A percentile compares a stretch with the other conserved stretches of the same genome.
Conservation (phyloP, 2,113 vertebrate species). For the Telmatochromis bifrenatus region DNA sequence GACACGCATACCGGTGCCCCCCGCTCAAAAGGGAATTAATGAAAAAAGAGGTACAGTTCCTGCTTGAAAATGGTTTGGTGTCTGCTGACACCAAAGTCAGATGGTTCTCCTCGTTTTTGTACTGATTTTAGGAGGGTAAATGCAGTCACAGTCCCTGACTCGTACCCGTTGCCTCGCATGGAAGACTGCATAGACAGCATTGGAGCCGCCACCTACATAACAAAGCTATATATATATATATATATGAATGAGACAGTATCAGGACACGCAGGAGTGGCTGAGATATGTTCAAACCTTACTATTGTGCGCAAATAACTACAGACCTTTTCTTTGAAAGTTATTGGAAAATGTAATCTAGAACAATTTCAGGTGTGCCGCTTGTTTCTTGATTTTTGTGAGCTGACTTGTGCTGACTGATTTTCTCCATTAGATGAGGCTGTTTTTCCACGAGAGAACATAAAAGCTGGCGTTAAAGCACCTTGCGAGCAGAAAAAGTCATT, state of each 20-base stretch:
- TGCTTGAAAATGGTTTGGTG: neutral
- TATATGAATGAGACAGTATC: neutral
- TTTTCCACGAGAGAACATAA: neutral
- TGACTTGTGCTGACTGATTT: neutral
- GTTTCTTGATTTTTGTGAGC: neutral
- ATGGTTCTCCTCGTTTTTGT: neutral
- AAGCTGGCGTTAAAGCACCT: neutral
- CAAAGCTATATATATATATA: too few species aligned
- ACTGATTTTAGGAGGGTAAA: neutral
- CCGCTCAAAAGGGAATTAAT: neutral
- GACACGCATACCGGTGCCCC: neutral
- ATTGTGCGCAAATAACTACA: neutral
- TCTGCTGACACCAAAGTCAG: neutral
- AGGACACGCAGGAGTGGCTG: neutral
- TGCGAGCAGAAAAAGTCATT: neutral
- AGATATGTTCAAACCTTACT: neutral
- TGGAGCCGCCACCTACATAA: neutral
- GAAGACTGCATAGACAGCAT: neutral
- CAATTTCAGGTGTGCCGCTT: neutral
- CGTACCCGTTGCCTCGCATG: accelerated
- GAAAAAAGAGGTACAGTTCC: neutral
- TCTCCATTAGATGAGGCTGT: slow-evolving; percentile 28
- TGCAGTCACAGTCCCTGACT: neutral
- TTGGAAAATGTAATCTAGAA: neutral
- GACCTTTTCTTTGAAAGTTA: neutral